Base-by-base conservation (phyloP, 2,797 vertebrate species). In the Monodelphis domestica region DNA sequence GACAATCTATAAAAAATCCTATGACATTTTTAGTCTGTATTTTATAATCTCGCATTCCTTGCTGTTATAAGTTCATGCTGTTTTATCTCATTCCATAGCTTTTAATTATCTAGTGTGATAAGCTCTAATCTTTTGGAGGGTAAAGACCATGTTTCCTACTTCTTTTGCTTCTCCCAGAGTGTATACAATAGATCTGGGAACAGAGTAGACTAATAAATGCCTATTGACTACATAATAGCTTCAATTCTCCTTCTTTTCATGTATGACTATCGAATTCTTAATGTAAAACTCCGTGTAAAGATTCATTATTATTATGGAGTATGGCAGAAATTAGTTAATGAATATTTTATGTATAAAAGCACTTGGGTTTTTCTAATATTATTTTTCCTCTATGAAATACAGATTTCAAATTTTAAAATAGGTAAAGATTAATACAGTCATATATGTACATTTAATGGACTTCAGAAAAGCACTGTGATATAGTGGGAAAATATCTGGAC, bases 321-420 rank as follows among this genome's bases (percentile, higher is more conserved):
- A 92, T 15, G 94, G 63, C 95, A 95, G 4, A 53, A 84, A 91
- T 96, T 92, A 89, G 91, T 90, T 92, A 78, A 93, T 87, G 78
- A 87, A 54, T 55, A 54, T 54, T 93, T 95, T 88, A 91, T 28
- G 28, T 0, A 54, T 89, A 91, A 92, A 93, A 95, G 50, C 0
- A 70, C 54, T 17, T 57, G 53, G 6, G 21, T 9, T 90, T 92
- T 96, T 94, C 51, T 51, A 96, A 96, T n/a, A 70, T 70, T 89
- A 3, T 53, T 95, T 96, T 53, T 95, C 45, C 95, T 95, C 50
- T 96, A n/a, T 89, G 91, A 93, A 93, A 91, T 91, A 53, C 52
- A 95, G 50, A 63, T 17, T 89, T 93, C 95, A 50, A 91, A 38
- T 91, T 90, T 29, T 95, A 87, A 63, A 87, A 70, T 78, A 53